Conservation (phyloP, 2,888 invertebrate species). For the Stictocephala bisonia region DNA sequence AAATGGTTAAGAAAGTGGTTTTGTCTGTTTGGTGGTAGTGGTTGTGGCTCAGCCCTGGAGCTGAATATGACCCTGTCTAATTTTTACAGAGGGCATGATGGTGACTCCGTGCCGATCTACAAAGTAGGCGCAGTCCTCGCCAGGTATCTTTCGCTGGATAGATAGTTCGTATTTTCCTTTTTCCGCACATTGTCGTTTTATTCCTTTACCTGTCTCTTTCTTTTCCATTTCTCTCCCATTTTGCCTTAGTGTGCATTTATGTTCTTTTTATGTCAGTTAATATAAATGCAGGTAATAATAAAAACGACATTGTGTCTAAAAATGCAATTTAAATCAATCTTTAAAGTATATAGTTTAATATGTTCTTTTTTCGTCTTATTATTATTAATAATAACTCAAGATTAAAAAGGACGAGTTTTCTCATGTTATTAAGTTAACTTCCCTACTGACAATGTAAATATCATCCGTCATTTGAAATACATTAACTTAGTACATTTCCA, state of each 20-base stretch:
- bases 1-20: constrained; percentile 17
- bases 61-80: constrained; percentile 52
- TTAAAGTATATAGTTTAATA: too few relatives aligned
- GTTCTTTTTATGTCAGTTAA: constrained; percentile 21
- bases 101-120: constrained; percentile 9
- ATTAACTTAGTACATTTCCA: too few relatives aligned
- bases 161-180: constrained; percentile 46
- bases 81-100: constrained; percentile 55
- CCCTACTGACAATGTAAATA: too few relatives aligned
- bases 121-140: constrained; percentile 26
- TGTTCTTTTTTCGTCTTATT: too few relatives aligned
- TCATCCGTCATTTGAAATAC: too few relatives aligned
- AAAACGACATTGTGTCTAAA: too few relatives aligned
- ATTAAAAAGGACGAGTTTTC: too few relatives aligned
- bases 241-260: constrained; percentile 27
- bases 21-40: background rate
- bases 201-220: constrained; percentile 30
- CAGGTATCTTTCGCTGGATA: constrained; percentile 44
- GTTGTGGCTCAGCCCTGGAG: background rate
- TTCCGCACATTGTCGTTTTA: constrained; percentile 47
- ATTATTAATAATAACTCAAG: too few relatives aligned
- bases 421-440: too few relatives aligned
- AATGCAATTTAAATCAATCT: too few relatives aligned
- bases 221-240: constrained; percentile 15
- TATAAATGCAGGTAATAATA: too few relatives aligned